Evolutionary conservation across 2,797 vertebrate species (phyloP).

Genomic region (Squalus acanthias): DNA sequence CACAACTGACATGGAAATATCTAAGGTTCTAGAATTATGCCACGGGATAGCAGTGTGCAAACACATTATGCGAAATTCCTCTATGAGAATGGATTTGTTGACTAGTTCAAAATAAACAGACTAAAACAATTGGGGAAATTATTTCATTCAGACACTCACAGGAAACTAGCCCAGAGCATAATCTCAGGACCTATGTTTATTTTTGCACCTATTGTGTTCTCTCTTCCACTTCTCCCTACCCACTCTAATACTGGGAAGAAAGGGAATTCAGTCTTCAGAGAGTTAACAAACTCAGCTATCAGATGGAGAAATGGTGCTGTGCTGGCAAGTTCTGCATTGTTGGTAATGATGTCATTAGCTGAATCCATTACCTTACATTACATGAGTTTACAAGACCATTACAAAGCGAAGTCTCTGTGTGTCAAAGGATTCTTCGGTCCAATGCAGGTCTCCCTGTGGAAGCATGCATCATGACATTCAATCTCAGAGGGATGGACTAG

Average conservation of each 20-base stretch:
- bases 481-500: not conserved
- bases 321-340: constrained; percentile 28
- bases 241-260: no score
- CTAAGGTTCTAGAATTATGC: not conserved
- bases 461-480: not conserved
- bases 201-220: not conserved
- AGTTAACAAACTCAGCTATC: not conserved
- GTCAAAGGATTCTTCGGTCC: not conserved
- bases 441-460: not conserved
- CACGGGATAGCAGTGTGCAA: no score
- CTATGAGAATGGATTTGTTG: not conserved
- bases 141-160: not conserved
- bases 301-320: not conserved
- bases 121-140: not conserved
- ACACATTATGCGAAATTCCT: not conserved
- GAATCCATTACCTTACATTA: constrained; percentile 35
- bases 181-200: not conserved
- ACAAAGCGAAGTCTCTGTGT: constrained; percentile 16
- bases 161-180: not conserved
- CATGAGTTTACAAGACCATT: constrained; percentile 32
- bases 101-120: not conserved
- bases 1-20: not conserved
- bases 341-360: constrained; percentile 34
- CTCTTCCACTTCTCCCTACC: not conserved
- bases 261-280: not conserved